These are phyloP conservation scores for Notodromas monacha DNA, from an alignment of 2,888 invertebrate species.

Conservation along the genomic window DNA sequence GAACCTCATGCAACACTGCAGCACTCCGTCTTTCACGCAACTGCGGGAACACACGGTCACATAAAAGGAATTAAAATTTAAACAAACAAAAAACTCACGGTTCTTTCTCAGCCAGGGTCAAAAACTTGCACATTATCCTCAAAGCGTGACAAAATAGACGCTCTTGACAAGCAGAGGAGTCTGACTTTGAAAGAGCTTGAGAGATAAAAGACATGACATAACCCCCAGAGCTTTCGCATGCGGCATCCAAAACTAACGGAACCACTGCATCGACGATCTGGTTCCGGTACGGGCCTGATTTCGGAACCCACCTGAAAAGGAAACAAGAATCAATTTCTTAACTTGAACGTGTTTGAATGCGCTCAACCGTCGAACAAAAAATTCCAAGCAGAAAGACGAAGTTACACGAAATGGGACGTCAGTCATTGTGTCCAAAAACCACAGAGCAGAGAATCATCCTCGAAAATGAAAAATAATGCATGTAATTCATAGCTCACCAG, in stretches of 20 bases:
- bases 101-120: neutral
- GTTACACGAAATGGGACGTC: too few relatives aligned
- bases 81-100: slow-evolving; percentile 5
- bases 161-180: slow-evolving; percentile 29
- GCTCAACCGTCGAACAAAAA: too few relatives aligned
- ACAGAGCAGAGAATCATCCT: neutral
- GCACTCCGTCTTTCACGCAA: slow-evolving; percentile 24
- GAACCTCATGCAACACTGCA: slow-evolving; percentile 37
- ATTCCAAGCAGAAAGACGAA: too few relatives aligned
- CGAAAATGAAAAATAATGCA: slow-evolving; percentile 8
- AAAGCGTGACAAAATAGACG: slow-evolving; percentile 28
- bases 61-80: too few relatives aligned
- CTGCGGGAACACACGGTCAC: too few relatives aligned
- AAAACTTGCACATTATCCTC: slow-evolving; percentile 13
- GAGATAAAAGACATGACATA: slow-evolving; percentile 21
- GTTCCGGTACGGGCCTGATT: too few relatives aligned
- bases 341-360: too few relatives aligned
- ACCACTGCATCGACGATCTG: slow-evolving; percentile 33
- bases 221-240: slow-evolving; percentile 37
- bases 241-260: slow-evolving; percentile 37
- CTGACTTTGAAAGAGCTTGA: slow-evolving; percentile 26
- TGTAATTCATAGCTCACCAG: slow-evolving; percentile 17
- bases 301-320: too few relatives aligned
- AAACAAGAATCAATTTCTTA: too few relatives aligned
- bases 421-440: neutral